Conservation (phyloP, 2,888 invertebrate species). For the Mycalesis mineus region DNA sequence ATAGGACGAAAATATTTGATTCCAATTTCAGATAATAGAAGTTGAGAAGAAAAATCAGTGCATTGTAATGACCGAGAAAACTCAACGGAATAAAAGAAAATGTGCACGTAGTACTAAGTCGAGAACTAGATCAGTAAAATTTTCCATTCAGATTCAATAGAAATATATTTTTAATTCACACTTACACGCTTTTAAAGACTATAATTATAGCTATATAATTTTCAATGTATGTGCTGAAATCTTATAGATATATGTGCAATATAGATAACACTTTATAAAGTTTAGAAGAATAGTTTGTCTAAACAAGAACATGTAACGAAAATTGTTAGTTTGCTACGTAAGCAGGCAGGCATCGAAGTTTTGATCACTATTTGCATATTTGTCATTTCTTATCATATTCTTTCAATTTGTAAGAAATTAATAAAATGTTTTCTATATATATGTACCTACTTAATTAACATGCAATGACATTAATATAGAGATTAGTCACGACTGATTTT, state of each 20-base stretch:
- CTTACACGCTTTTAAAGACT: neutral
- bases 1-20: too few species aligned
- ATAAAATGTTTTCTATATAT: constrained; percentile 16
- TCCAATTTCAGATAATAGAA: neutral
- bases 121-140: constrained; percentile 2
- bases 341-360: too few species aligned
- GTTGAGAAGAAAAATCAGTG: neutral
- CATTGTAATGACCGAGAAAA: neutral
- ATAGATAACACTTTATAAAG: too few species aligned
- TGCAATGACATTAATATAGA: constrained; percentile 20
- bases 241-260: too few species aligned
- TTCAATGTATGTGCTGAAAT: too few species aligned
- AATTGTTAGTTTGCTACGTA: too few species aligned
- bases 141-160: neutral
- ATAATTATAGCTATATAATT: too few species aligned
- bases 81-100: neutral
- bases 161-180: neutral
- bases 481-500: constrained; percentile 29
- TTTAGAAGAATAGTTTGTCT: too few species aligned
- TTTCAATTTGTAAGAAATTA: neutral
- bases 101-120: neutral
- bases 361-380: too few species aligned
- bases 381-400: neutral
- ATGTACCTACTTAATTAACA: constrained; percentile 8
- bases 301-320: too few species aligned